Percentiles rank a stretch among this genome's conserved stretches.
Conservation (phyloP, 1,140 invertebrate genomes). For the Drosophila lowei region DNA sequence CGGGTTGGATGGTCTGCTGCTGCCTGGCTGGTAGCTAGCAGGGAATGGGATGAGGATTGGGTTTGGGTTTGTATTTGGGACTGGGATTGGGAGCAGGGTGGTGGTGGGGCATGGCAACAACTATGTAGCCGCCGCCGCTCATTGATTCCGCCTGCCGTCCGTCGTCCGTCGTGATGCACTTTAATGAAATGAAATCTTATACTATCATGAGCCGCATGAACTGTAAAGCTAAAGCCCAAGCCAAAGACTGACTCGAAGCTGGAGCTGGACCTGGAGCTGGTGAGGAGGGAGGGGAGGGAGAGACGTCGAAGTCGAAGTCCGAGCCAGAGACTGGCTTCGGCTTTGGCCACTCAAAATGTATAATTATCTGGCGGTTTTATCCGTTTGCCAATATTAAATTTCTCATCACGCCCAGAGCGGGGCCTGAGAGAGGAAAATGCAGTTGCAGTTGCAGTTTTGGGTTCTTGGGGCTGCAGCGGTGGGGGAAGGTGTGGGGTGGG, state of each 20-base stretch:
- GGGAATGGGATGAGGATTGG: slow-evolving; percentile 29
- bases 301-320: slow-evolving; percentile 14
- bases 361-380: slow-evolving; percentile 82
- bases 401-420: slow-evolving; percentile 77
- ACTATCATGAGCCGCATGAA: slow-evolving; percentile 78
- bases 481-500: slow-evolving; percentile 21
- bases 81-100: not conserved
- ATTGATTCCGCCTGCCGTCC: slow-evolving; percentile 71
- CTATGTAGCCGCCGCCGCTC: slow-evolving; percentile 63
- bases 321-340: slow-evolving; percentile 39
- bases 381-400: slow-evolving; percentile 82
- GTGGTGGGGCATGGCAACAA: slow-evolving; percentile 21
- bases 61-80: not conserved
- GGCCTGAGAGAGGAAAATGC: slow-evolving; percentile 41
- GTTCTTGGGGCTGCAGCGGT: slow-evolving; percentile 15
- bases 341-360: slow-evolving; percentile 78
- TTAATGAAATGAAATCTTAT: slow-evolving; percentile 82
- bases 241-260: slow-evolving; percentile 5
- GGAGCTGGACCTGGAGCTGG: not conserved
- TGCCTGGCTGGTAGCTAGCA: slow-evolving; percentile 38
- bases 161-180: slow-evolving; percentile 76
- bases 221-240: slow-evolving; percentile 39
- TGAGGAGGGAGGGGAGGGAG: too few species aligned
- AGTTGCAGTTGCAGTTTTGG: slow-evolving; percentile 20
- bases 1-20: not conserved